phyloP scores from a whole-genome alignment of 23 tunicate genomes.

The Ciona savignyi region DNA sequence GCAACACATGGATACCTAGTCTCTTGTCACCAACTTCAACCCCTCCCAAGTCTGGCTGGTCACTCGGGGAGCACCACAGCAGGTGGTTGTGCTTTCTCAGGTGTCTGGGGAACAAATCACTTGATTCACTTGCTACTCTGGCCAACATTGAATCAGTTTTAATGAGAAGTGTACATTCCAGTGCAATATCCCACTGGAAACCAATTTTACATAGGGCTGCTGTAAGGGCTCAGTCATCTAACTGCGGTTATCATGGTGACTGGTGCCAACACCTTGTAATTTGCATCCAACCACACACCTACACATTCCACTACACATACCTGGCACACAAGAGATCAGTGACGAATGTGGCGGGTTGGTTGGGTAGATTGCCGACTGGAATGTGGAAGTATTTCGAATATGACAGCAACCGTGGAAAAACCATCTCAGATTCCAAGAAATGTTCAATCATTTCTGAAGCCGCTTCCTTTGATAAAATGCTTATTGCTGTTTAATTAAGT shows the following conservation, averaged over 20 bases:
- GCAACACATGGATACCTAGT: too few species aligned
- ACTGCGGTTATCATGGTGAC: too few species aligned
- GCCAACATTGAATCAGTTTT: too few species aligned
- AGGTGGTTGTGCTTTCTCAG: constrained; percentile 71
- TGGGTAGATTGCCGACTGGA: constrained; percentile 88
- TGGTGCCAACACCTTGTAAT: too few species aligned
- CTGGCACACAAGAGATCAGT: not conserved
- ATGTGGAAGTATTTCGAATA: constrained; percentile 69
- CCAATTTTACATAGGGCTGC: too few species aligned
- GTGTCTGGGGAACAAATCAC: constrained; percentile 35
- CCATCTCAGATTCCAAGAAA: constrained; percentile 33
- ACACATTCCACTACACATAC: too few species aligned
- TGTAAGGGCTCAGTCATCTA: too few species aligned
- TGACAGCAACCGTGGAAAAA: constrained; percentile 40
- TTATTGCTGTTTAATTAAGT: not conserved
- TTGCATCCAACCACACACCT: too few species aligned
- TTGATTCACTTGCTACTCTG: too few species aligned
- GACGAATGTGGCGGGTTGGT: not conserved
- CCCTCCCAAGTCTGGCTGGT: constrained; percentile 96
- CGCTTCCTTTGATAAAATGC: too few species aligned
- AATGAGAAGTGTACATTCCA: too few species aligned
- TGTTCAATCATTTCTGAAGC: constrained; percentile 66
- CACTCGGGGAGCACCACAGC: constrained; percentile 85
- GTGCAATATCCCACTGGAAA: too few species aligned
- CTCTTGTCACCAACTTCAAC: constrained; percentile 53